phyloP scores from a whole-genome alignment of 2,888 invertebrate genomes.

The Xiphydria camelus region DNA sequence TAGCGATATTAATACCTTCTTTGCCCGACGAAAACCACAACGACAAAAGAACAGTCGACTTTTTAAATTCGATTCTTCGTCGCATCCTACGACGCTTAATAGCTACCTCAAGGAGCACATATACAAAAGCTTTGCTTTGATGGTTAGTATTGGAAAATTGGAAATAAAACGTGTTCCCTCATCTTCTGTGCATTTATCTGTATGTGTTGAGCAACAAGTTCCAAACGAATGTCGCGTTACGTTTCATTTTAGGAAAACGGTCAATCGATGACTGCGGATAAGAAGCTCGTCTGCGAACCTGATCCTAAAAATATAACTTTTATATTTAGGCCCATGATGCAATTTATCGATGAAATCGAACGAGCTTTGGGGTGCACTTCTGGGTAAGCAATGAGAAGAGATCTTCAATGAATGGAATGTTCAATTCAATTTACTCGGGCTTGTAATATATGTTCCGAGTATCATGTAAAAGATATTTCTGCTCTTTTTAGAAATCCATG shows the following conservation, averaged over 20 bases:
- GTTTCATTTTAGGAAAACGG: constrained; percentile 33
- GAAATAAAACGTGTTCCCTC: too few relatives aligned
- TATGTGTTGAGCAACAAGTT: too few relatives aligned
- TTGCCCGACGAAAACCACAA: constrained; percentile 60
- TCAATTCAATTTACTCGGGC: background rate
- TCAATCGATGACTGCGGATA: constrained; percentile 53
- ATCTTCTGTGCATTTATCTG: too few relatives aligned
- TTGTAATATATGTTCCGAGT: background rate
- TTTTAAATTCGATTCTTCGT: constrained; percentile 55
- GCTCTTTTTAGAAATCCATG: constrained; percentile 65
- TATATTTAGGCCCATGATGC: constrained; percentile 80
- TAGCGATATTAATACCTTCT: constrained; percentile 64
- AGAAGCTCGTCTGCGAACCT: constrained; percentile 75
- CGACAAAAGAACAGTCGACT: constrained; percentile 40
- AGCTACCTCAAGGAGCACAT: constrained; percentile 51
- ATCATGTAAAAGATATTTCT: background rate
- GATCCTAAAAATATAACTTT: constrained; percentile 75
- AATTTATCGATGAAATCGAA: constrained; percentile 85
- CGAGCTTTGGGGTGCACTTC: constrained; percentile 63
- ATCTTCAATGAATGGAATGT: background rate
- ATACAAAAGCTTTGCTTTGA: constrained; percentile 56
- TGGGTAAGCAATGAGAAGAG: constrained; percentile 57
- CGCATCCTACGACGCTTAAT: constrained; percentile 60
- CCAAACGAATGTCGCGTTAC: too few relatives aligned
- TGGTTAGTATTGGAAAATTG: too few relatives aligned